A percentile compares a stretch with the other conserved stretches of the same genome.
phyloP scores from a whole-genome alignment of 1,140 invertebrate species.

The Leptonema lineaticorne region DNA sequence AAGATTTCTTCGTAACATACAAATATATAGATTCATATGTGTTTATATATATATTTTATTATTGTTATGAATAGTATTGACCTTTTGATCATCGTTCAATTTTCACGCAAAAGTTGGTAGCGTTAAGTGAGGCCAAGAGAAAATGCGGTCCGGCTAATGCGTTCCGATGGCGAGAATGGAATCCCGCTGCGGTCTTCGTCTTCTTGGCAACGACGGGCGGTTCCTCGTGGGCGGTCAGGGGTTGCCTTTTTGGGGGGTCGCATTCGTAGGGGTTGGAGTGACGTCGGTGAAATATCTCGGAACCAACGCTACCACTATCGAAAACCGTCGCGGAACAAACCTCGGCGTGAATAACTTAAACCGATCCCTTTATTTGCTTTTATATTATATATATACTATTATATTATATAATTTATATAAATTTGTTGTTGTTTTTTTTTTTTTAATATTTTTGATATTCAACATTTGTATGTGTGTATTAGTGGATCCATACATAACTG shows the following conservation, averaged over 20 bases:
- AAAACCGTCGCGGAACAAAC: neutral
- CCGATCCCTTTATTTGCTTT: too few species aligned
- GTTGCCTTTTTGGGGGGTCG: neutral
- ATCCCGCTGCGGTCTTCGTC: slow-evolving; percentile 9
- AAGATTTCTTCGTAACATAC: too few species aligned
- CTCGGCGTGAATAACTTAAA: neutral
- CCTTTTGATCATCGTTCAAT: slow-evolving; percentile 12
- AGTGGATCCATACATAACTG: too few species aligned
- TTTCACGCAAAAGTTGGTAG: slow-evolving; percentile 5
- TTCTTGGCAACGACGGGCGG: neutral
- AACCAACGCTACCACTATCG: neutral
- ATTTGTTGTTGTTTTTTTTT: too few species aligned
- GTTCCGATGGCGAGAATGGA: slow-evolving; percentile 23
- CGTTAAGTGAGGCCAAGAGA: neutral
- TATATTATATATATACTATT: too few species aligned
- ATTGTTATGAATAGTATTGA: neutral
- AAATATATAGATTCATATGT: too few species aligned
- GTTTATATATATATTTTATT: too few species aligned
- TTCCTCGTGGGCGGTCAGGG: neutral
- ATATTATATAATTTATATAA: too few species aligned
- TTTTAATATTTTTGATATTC: too few species aligned
- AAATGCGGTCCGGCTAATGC: slow-evolving; percentile 24
- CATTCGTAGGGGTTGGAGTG: neutral
- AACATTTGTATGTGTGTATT: too few species aligned
- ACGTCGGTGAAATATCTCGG: neutral